Evolutionary conservation across 2,888 invertebrate species (phyloP).

Genomic region (Hylaea fasciaria): DNA sequence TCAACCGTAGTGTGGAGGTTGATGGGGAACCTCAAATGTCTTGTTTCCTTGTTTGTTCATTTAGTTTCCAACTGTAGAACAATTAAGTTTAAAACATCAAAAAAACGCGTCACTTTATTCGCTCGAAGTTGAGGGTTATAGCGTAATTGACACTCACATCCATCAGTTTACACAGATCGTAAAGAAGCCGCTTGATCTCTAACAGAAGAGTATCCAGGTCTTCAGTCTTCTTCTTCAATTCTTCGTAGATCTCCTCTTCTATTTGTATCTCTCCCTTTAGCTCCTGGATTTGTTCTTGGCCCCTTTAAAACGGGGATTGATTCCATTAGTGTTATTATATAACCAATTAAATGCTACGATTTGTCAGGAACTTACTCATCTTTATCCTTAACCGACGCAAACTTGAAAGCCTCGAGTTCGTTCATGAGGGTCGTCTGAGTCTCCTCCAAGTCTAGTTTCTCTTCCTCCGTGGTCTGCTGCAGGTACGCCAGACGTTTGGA

Average conservation of each 20-base stretch:
- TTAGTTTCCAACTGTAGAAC: too few species aligned
- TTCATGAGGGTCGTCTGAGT: conserved; percentile 86
- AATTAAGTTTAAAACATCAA: too few species aligned
- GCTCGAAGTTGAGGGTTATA: background rate
- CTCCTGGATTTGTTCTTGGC: conserved; percentile 88
- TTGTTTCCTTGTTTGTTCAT: too few species aligned
- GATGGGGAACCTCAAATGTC: too few species aligned
- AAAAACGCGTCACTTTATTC: too few species aligned
- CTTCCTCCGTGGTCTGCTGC: conserved; percentile 89
- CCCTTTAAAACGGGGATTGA: conserved; percentile 78
- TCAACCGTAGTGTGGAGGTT: background rate
- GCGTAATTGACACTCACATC: conserved; percentile 62
- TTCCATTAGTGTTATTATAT: background rate
- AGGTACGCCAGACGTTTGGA: conserved; percentile 88
- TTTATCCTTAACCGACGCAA: conserved; percentile 91
- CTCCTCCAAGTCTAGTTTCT: conserved; percentile 89
- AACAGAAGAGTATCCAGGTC: conserved; percentile 70
- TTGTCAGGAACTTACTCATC: conserved; percentile 87
- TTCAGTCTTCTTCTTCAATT: conserved; percentile 64
- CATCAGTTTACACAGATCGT: conserved; percentile 74
- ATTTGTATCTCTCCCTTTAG: conserved; percentile 85
- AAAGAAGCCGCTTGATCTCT: conserved; percentile 76
- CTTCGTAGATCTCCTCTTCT: conserved; percentile 65
- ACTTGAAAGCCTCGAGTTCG: conserved; percentile 91
- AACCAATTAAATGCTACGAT: too few species aligned